Conservation (phyloP, 2,888 invertebrate species). For the Epistrophe grossulariae region DNA sequence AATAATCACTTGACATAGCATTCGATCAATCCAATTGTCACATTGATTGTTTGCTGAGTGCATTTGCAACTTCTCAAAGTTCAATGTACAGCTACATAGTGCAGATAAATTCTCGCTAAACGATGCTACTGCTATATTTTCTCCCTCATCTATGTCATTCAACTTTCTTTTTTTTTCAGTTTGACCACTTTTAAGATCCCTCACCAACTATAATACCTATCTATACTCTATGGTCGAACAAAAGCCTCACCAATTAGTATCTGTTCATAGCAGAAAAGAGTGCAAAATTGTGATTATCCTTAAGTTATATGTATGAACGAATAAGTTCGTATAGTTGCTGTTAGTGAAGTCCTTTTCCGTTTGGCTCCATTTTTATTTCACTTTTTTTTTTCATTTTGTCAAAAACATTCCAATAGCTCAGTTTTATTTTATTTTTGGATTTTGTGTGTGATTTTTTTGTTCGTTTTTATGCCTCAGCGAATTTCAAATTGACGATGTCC, state of each 20-base stretch:
- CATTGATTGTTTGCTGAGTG: constrained; percentile 17
- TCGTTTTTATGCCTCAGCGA: constrained; percentile 60
- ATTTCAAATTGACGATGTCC: constrained; percentile 74
- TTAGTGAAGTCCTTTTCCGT: constrained; percentile 28
- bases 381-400: constrained; percentile 16
- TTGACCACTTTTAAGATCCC: constrained; percentile 1
- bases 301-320: background rate
- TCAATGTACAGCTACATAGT: constrained; percentile 1
- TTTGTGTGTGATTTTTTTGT: background rate
- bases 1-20: constrained; percentile 13
- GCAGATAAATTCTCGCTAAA: constrained; percentile 12
- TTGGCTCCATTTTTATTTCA: background rate
- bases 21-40: constrained; percentile 34
- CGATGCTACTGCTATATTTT: background rate
- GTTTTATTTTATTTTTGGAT: background rate
- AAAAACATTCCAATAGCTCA: constrained; percentile 48
- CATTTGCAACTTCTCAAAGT: constrained; percentile 14
- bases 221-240: constrained; percentile 21
- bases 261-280: constrained; percentile 66
- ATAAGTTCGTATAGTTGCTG: background rate
- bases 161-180: background rate
- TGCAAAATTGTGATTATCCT: constrained; percentile 62
- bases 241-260: constrained; percentile 71
- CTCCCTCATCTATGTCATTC: constrained; percentile 10
- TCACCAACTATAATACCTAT: background rate